Evolutionary conservation across 2,797 vertebrate species (phyloP).

Genomic region (Acanthurus tractus): DNA sequence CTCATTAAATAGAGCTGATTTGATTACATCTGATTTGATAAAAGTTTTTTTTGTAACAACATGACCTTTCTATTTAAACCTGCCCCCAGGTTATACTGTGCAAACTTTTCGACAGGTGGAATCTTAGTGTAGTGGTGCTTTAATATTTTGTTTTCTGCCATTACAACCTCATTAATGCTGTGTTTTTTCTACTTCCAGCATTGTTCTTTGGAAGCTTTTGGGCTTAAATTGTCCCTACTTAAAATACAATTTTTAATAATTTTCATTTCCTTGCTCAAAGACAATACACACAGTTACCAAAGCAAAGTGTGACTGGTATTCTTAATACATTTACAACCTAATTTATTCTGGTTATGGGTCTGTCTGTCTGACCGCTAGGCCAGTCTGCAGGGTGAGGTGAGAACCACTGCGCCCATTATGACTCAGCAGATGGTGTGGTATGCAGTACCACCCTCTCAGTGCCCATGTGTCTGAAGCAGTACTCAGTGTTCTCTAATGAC

Average conservation of each 20-base stretch:
- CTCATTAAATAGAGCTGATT: not conserved
- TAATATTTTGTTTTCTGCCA: not conserved
- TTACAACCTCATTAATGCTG: slow-evolving; percentile 3
- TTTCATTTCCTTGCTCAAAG: slow-evolving; percentile 43
- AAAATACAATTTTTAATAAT: slow-evolving; percentile 16
- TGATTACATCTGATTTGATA: not conserved
- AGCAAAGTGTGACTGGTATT: slow-evolving; percentile 14
- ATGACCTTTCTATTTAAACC: slow-evolving; percentile 2
- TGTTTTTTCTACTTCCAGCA: not conserved
- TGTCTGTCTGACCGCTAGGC: slow-evolving; percentile 31
- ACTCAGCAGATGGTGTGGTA: slow-evolving; percentile 66
- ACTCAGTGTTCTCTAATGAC: slow-evolving; percentile 63
- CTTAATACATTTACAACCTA: not conserved
- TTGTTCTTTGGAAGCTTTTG: slow-evolving; percentile 10
- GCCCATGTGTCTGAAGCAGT: slow-evolving; percentile 43
- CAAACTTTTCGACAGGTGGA: slow-evolving; percentile 1
- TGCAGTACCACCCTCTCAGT: slow-evolving; percentile 42
- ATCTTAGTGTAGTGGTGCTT: not conserved
- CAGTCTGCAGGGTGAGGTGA: slow-evolving; percentile 33
- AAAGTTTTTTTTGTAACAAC: not conserved
- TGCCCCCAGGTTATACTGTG: not conserved
- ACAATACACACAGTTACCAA: slow-evolving; percentile 1
- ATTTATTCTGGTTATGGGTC: not conserved
- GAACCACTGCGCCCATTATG: slow-evolving; percentile 57
- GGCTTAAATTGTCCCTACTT: slow-evolving; percentile 13